A percentile compares a stretch with the other conserved stretches of the same genome.
These are phyloP conservation scores for Nycticebus coucang DNA, from an alignment of 2,113 vertebrate genomes.

Conservation along the genomic window DNA sequence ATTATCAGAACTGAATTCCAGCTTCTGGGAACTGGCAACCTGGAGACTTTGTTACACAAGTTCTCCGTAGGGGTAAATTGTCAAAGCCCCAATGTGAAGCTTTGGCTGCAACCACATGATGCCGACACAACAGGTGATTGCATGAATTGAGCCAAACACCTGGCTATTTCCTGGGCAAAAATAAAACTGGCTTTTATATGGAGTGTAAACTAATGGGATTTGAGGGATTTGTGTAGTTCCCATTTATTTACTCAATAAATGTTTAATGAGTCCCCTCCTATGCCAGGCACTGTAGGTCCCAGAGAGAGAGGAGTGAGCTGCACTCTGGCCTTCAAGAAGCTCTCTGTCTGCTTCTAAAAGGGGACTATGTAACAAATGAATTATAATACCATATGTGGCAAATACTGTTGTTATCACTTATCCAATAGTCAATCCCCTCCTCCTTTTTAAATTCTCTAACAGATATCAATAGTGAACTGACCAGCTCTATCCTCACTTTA, in stretches of 20 bases:
- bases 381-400: not conserved
- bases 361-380: not conserved
- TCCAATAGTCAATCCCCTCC: not conserved
- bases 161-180: not conserved
- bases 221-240: not conserved
- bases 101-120: not conserved
- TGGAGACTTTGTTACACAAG: not conserved
- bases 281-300: not conserved
- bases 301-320: not conserved
- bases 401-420: too few species aligned
- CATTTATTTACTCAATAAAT: not conserved
- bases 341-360: not conserved
- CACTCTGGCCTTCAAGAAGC: not conserved
- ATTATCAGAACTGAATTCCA: conserved; percentile 21
- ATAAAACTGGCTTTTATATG: not conserved
- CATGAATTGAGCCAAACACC: not conserved
- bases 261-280: not conserved
- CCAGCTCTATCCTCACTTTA: too few species aligned
- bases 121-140: not conserved
- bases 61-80: not conserved
- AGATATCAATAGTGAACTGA: not conserved
- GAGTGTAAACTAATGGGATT: not conserved
- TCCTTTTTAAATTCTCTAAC: not conserved
- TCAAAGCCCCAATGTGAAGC: not conserved
- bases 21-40: conserved; percentile 41